Evolutionary conservation across 2,888 invertebrate genomes (phyloP).

Genomic region (Lysandra coridon): DNA sequence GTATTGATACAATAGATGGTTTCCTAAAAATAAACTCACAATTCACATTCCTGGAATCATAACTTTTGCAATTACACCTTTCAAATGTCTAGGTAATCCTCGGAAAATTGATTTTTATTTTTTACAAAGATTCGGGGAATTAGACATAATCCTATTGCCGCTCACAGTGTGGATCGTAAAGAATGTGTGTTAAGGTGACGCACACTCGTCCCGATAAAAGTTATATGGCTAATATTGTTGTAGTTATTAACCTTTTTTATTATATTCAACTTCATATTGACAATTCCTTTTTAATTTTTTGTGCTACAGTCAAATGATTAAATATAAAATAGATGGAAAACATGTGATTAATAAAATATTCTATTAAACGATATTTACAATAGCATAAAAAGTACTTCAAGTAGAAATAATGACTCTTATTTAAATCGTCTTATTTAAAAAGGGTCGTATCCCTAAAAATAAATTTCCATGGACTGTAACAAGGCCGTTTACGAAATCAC

Average conservation of each 20-base stretch:
- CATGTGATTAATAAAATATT: not conserved
- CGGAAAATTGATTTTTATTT: not conserved
- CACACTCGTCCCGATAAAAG: not conserved
- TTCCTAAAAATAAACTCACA: not conserved
- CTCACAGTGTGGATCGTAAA: not conserved
- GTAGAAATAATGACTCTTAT: not conserved
- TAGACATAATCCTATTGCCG: constrained; percentile 14
- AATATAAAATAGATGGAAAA: too few species aligned
- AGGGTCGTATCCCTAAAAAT: not conserved
- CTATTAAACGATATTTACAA: not conserved
- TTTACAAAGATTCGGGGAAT: not conserved
- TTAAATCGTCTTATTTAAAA: not conserved
- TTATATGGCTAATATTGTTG: not conserved
- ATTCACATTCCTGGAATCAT: not conserved
- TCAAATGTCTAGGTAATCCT: not conserved
- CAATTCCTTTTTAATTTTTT: not conserved
- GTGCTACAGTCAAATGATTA: too few species aligned
- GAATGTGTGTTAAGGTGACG: constrained; percentile 9
- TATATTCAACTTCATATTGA: too few species aligned
- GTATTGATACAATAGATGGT: not conserved
- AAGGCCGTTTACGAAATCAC: not conserved
- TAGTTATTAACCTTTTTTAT: not conserved
- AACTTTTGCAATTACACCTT: not conserved
- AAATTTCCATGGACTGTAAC: not conserved
- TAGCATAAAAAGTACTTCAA: not conserved